Base-by-base conservation (phyloP, 2,797 vertebrate genomes). In the Pagetopsis macropterus region DNA sequence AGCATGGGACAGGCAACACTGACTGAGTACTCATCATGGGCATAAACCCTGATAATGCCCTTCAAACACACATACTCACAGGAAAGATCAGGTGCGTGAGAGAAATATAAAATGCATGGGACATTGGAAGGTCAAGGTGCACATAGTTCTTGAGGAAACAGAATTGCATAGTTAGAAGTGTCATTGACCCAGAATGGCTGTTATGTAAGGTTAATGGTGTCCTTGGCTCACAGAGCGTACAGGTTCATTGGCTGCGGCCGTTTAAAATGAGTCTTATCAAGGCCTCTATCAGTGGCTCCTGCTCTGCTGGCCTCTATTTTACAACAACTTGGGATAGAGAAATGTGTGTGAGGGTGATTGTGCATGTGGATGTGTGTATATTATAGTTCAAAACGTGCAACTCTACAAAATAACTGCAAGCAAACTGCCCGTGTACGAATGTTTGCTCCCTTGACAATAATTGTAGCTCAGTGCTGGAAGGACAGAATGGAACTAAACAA, bases 221-320 rank as follows among this genome's bases (percentile, higher is more conserved):
- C 84, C 87, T 91, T 92, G 90, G 75, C 82, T 55, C 62, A 71
- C 67, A 69, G 44, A 85, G 78, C 4, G 7, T 16, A 55, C 66
- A 82, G 76, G 83, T 78, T 88, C 79, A 87, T 58, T 58, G 72
- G 76, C 84, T 70, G 83, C 69, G 86, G 62, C 52, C 68, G 14
- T 78, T 84, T 79, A 31, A 81, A 75, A 85, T 78, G 67, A 77
- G 64, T 84, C 78, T 88, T 85, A 88, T 91, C 87, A 86, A 89
- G 78, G 82, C 63, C 73, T 73, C 65, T 79, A 71, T 88, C 83
- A 78, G 77, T 6, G 45, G 56, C 64, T 51, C 72, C 66, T 77
- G 81, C 81, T 81, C 73, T 45, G 40, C 56, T 72, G 56, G 71
- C 75, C 63, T 43, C 76, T 40, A 21, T 50, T 52, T 65, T 65